Evolutionary conservation across 2,113 vertebrate species (phyloP).

Genomic region (Bagarius yarrelli): DNA sequence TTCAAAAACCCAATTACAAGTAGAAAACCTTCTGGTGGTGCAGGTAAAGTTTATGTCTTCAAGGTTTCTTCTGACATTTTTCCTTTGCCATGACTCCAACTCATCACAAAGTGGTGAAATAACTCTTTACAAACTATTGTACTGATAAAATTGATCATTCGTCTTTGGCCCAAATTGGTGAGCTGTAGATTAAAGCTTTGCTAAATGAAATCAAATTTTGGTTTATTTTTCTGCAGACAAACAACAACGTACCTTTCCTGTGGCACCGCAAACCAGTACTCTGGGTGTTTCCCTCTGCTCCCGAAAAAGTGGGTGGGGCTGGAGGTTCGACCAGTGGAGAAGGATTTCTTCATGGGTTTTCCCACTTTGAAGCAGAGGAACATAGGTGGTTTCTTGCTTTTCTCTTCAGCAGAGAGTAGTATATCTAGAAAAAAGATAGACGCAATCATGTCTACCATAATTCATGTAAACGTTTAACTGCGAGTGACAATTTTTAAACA

Average conservation of each 20-base stretch:
- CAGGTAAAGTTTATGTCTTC: background rate
- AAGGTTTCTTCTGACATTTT: background rate
- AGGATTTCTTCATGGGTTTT: slow-evolving; percentile 97
- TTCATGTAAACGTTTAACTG: background rate
- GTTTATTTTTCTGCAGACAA: background rate
- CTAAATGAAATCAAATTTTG: background rate
- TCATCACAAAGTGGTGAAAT: background rate
- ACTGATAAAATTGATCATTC: background rate
- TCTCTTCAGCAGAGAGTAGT: slow-evolving; percentile 91
- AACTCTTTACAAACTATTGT: background rate
- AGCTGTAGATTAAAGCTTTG: background rate
- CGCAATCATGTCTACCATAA: no score
- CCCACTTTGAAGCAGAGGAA: slow-evolving; percentile 98
- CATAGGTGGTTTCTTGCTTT: slow-evolving; percentile 96
- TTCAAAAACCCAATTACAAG: background rate
- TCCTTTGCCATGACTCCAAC: background rate
- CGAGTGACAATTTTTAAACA: background rate
- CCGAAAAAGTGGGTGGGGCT: slow-evolving; percentile 77
- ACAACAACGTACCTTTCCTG: slow-evolving; percentile 78
- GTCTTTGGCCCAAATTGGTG: background rate
- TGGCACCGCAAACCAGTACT: slow-evolving; percentile 98
- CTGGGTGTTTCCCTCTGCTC: slow-evolving; percentile 61
- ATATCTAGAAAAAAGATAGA: slow-evolving; percentile 83
- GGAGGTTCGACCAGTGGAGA: slow-evolving; percentile 73
- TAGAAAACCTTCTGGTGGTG: background rate